phyloP scores from a whole-genome alignment of 2,888 invertebrate species.

The Bimastos eiseni region DNA sequence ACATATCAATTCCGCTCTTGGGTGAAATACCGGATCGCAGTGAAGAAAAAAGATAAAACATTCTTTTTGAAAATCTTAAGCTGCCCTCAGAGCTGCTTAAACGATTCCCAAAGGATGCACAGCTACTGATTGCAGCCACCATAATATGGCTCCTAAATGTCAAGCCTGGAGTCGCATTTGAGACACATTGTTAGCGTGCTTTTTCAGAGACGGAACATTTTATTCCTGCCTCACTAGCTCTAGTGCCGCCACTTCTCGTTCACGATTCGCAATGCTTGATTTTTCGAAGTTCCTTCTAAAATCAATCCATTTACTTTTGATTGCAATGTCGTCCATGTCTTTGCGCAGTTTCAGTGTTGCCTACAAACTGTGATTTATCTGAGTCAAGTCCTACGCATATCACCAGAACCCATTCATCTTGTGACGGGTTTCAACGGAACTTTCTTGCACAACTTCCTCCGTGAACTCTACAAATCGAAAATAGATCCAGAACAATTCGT shows the following conservation, averaged over 20 bases:
- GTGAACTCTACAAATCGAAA: not conserved
- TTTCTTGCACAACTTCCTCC: not conserved
- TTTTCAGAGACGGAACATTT: not conserved
- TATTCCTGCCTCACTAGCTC: not conserved
- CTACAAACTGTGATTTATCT: not conserved
- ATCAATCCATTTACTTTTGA: not conserved
- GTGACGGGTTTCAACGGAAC: conserved; percentile 5
- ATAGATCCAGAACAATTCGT: not conserved
- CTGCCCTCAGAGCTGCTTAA: no score
- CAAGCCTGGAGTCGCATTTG: not conserved
- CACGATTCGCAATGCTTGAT: not conserved
- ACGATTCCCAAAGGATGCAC: no score
- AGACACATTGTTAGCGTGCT: not conserved
- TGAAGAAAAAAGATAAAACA: no score
- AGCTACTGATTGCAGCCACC: no score
- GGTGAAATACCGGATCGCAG: no score
- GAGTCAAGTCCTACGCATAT: not conserved
- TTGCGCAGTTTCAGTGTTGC: not conserved
- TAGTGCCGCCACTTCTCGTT: not conserved
- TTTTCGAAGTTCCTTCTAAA: not conserved
- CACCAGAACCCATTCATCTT: not conserved
- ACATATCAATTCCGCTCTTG: no score
- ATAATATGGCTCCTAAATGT: no score
- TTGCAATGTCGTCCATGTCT: not conserved
- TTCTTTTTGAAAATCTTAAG: no score